A percentile compares a stretch with the other conserved stretches of the same genome.
These are phyloP conservation scores for Eulemur coronatus DNA, from an alignment of 2,797 vertebrate species.

Conservation along the genomic window DNA sequence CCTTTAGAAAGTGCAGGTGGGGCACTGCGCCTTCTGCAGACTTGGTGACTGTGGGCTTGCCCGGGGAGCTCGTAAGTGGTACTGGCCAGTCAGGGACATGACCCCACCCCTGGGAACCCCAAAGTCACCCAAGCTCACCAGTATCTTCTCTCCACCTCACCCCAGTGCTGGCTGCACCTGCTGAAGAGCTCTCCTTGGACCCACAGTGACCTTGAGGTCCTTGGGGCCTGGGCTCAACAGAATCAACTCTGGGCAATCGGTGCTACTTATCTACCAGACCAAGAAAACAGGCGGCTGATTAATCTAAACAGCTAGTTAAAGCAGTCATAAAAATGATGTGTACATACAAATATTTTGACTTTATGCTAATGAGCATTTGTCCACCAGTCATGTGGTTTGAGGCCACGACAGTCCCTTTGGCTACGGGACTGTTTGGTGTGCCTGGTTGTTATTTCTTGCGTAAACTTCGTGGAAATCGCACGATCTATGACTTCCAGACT, in stretches of 20 bases:
- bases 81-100: not conserved
- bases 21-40: not conserved
- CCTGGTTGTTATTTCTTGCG: not conserved
- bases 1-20: not conserved
- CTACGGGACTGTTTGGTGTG: not conserved
- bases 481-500: not conserved
- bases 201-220: not conserved
- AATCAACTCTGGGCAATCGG: too few relatives aligned
- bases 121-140: not conserved
- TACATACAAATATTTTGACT: not conserved
- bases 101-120: not conserved
- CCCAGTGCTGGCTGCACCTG: not conserved
- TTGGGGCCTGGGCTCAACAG: not conserved
- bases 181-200: not conserved
- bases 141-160: not conserved
- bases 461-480: not conserved
- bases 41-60: fast-evolving
- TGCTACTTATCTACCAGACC: not conserved
- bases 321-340: not conserved
- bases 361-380: not conserved
- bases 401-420: not conserved
- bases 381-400: too few relatives aligned
- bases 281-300: too few relatives aligned
- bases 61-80: not conserved
- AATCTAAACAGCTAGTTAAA: not conserved